Evolutionary conservation across 2,888 invertebrate species (phyloP), one percentile per base, ranked within the genome.

Genomic region (Agriotes lineatus): DNA sequence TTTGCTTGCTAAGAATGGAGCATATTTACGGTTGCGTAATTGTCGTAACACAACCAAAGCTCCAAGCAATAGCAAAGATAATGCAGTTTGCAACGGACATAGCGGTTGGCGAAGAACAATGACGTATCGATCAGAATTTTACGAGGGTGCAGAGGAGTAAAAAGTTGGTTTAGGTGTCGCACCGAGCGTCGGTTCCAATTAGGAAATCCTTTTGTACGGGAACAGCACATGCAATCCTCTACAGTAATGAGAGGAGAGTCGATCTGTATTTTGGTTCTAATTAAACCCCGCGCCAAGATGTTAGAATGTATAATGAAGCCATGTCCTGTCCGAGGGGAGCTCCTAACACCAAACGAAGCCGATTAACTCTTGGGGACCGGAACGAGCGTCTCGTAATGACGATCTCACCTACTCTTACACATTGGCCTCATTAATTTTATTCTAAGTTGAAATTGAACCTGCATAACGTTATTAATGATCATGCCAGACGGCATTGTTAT

Each of bases 271-370:
- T 63, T 71, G 67, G 65, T 57, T 75, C 73, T 76, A 76, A 76
- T 76, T 76, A 76, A 74, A 72, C 68, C 68, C 65, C 69, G 67
- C 70, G 71, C 72, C 71, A 70, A 73, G 73, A 73, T 72, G 74
- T 72, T 71, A 70, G 74, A 73, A 74, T 76, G 74, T 75, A 73
- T 75, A 75, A 76, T 76, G 76, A 76, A 76, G 76, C 73, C 64
- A 69, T 69, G 72, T 57, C 63, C 52, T 75, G 75, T 72, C 73
- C 74, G 70, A 71, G 72, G 65, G 68, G 71, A 66, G 72, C 65
- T 61, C 42, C 67, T 67, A 67, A 70, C 71, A 72, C 72, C 75
- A 77, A 77, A 77, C 75, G 76, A 77, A 77, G 76, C 76, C 75
- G 76, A 77, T 77, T 77, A 77, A 72, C 71, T 72, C 74, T 67